Evolutionary conservation across 2,888 invertebrate species (phyloP), one percentile per base, ranked within the genome.

Genomic region (Laothoe populi): DNA sequence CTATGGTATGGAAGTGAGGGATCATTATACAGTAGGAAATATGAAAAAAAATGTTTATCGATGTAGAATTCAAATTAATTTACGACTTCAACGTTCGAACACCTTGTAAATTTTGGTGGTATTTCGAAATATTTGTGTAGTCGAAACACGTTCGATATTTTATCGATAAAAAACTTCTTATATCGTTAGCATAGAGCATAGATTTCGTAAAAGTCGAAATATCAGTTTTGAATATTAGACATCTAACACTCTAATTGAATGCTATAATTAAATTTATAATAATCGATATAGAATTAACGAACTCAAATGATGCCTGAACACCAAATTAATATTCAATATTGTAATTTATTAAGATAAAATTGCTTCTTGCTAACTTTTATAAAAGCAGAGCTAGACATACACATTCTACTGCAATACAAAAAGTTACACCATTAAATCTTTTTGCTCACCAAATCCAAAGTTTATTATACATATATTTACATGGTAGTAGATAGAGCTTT

Each of bases 1-100:
- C 49, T 63, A 64, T 61, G 31, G 58, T 62, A 65, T 42, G 57
- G 63, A 66, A 46, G 66, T 65, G 68, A 66, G 70, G 53, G 53
- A 53, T 53, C 53, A 53, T 53, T 53, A 11, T 53, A 53, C 35
- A 19, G 31, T 35, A 53, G 31, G 4, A 3, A 53, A 31, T 3
- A 49, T 49, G 26, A 21, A 21, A 10, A 10, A 16, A 26, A 19
- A 35, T 35, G 31, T 53, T 35, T 35, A 35, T 53, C 10, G 35
- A 31, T 31, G 2, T 53, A 53, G 53, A 53, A 19, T 35, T 31
- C 11, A 8, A 10, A 2, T 31, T 31, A 8, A 11, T 35, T 8
- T 7, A 10, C 8, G 35, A 31, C 19, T 53, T 35, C 13, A 13
- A 35, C 19, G 10, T 35, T 53, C 53, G 11, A 53, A 53, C 31